A percentile compares a stretch with the other conserved stretches of the same genome.
Evolutionary conservation across 2,888 invertebrate species (phyloP).

Genomic region (Glyphotaelius pellucidus): DNA sequence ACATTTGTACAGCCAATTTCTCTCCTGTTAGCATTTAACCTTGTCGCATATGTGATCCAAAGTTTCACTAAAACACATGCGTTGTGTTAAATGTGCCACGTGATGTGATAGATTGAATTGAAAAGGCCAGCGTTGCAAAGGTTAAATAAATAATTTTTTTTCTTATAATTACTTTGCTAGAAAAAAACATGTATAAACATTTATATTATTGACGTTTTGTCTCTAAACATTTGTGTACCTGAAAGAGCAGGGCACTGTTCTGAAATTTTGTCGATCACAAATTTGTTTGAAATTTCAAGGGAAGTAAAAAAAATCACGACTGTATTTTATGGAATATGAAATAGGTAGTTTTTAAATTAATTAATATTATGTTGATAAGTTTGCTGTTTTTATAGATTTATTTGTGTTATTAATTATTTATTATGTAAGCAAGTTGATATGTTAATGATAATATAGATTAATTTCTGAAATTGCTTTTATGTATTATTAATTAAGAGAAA

Average conservation of each 20-base stretch:
- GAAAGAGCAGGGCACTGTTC: neutral
- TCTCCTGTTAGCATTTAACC: too few species aligned
- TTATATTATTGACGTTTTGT: neutral
- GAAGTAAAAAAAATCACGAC: neutral
- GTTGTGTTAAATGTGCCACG: too few species aligned
- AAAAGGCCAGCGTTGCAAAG: too few species aligned
- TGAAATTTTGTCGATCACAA: too few species aligned
- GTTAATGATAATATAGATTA: neutral
- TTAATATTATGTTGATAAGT: slow-evolving; percentile 30
- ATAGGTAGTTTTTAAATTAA: neutral
- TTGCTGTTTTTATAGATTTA: slow-evolving; percentile 33
- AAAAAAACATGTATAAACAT: neutral
- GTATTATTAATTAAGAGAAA: neutral
- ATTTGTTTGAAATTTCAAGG: neutral
- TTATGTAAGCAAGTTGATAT: slow-evolving; percentile 31
- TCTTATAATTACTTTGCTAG: neutral
- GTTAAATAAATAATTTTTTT: too few species aligned
- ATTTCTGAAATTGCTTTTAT: neutral
- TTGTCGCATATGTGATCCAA: too few species aligned
- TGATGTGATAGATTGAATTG: too few species aligned
- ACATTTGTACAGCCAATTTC: neutral
- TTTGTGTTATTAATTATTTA: slow-evolving; percentile 41
- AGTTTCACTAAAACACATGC: too few species aligned
- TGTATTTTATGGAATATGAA: slow-evolving; percentile 7
- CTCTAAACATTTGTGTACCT: neutral